phyloP scores from a whole-genome alignment of 2,797 vertebrate genomes.

The Melanotaenia pygmaea region DNA sequence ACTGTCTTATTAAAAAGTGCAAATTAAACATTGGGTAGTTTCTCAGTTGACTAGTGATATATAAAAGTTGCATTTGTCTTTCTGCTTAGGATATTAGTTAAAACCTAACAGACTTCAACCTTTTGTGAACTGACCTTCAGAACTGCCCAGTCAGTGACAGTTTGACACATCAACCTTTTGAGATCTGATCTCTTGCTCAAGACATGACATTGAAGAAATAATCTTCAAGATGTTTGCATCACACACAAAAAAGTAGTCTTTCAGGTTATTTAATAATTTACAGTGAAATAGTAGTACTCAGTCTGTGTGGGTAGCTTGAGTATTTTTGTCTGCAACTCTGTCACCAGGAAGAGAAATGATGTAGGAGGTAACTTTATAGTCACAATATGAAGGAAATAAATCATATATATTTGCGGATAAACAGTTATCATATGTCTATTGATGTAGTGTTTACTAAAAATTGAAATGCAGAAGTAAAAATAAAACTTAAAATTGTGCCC shows the following conservation, averaged over 20 bases:
- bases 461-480: constrained; percentile 3
- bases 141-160: constrained; percentile 37
- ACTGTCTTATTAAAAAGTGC: background rate
- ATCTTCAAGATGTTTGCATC: background rate
- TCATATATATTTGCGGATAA: constrained; percentile 2
- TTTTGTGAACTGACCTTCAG: constrained; percentile 49
- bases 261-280: constrained; percentile 28
- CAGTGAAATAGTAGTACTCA: constrained; percentile 12
- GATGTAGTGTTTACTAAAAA: background rate
- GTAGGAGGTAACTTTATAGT: constrained; percentile 33
- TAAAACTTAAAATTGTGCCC: background rate
- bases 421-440: background rate
- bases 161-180: constrained; percentile 36
- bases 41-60: constrained; percentile 7
- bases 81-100: constrained; percentile 27
- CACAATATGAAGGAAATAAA: background rate
- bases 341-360: background rate
- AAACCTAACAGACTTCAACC: constrained; percentile 33
- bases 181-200: constrained; percentile 40
- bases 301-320: constrained; percentile 18
- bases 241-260: constrained; percentile 8
- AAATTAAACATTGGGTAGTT: constrained; percentile 13
- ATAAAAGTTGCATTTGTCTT: constrained; percentile 25
- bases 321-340: constrained; percentile 17
- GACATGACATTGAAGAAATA: constrained; percentile 19